Percentiles rank a stretch among this genome's conserved stretches.
phyloP scores from a whole-genome alignment of 2,888 invertebrate species.

The Ochropacha duplaris region DNA sequence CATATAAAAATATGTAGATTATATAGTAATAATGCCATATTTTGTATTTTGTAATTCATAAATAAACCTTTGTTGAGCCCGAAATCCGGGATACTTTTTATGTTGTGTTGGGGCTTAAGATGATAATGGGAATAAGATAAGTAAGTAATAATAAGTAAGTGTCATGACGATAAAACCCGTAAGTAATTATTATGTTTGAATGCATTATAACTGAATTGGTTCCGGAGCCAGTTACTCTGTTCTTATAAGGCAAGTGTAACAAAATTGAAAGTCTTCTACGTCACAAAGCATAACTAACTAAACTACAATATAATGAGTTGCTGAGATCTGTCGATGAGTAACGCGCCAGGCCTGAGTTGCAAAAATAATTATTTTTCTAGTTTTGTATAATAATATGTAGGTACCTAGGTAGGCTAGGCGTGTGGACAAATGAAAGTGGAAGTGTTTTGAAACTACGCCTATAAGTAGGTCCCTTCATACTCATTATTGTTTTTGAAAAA shows the following conservation, averaged over 20 bases:
- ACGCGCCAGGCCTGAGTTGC: not conserved
- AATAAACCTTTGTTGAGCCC: too few species aligned
- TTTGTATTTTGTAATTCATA: too few species aligned
- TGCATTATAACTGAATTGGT: not conserved
- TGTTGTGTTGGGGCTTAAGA: not conserved
- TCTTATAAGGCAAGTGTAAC: not conserved
- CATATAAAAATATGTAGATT: too few species aligned
- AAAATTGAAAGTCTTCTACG: not conserved
- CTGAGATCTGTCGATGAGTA: not conserved
- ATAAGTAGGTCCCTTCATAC: not conserved
- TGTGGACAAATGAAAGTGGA: not conserved
- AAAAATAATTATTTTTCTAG: not conserved
- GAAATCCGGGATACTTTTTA: not conserved
- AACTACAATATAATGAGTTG: conserved; percentile 1
- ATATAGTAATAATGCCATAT: too few species aligned
- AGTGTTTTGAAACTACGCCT: not conserved
- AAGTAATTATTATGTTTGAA: not conserved
- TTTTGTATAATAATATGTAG: not conserved
- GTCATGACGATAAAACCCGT: not conserved
- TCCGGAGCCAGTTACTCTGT: not conserved
- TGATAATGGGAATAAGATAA: not conserved
- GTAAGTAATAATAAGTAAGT: not conserved
- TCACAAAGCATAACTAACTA: not conserved
- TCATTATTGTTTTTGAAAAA: not conserved
- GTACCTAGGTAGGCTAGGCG: not conserved